Conservation (phyloP, 2,797 vertebrate genomes). For the Aplochiton taeniatus region DNA sequence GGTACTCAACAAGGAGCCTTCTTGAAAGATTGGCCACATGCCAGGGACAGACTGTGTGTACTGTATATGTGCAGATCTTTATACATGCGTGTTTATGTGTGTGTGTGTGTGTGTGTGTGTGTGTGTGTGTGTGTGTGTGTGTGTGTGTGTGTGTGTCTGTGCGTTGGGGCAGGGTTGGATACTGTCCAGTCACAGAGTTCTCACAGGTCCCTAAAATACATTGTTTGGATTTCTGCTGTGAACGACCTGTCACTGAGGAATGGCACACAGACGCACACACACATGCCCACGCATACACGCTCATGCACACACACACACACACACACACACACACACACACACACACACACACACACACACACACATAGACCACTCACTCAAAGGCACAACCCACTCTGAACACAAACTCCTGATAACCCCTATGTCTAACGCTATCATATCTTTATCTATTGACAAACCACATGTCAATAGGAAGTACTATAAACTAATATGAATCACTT, state of each 20-base stretch:
- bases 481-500: no score
- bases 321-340: neutral
- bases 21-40: no score
- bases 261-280: neutral
- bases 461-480: no score
- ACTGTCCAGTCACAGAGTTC: neutral
- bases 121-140: neutral
- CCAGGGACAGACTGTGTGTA: no score
- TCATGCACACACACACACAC: neutral
- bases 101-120: slow-evolving; percentile 1
- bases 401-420: neutral
- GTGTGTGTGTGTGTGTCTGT: neutral
- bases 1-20: no score
- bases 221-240: slow-evolving; percentile 10
- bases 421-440: no score
- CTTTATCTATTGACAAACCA: no score
- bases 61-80: no score
- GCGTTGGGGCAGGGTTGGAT: neutral
- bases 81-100: neutral
- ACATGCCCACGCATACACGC: neutral
- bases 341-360: neutral
- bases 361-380: neutral
- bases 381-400: neutral
- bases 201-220: slow-evolving; percentile 15
- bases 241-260: slow-evolving; percentile 6